Conservation (phyloP, 2,888 invertebrate genomes). For the Pedicia rivosa region DNA sequence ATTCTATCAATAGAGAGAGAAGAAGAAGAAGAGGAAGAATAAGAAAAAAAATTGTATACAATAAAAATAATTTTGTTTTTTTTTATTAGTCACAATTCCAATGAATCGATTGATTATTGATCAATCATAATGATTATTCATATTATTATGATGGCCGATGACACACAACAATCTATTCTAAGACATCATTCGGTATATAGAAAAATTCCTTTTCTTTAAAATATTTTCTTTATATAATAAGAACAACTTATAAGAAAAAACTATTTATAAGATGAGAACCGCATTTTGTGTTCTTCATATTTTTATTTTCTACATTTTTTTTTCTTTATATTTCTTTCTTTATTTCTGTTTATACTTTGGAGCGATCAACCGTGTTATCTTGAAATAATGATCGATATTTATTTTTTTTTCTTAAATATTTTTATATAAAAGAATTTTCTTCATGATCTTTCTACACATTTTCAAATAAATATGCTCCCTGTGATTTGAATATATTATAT, state of each 20-base stretch:
- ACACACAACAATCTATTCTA: slow-evolving; percentile 2
- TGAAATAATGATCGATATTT: slow-evolving; percentile 2
- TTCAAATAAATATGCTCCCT: slow-evolving; percentile 1
- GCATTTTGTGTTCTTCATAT: no score
- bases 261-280: no score
- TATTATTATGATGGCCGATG: slow-evolving; percentile 5
- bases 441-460: slow-evolving; percentile 1
- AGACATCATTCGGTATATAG: neutral
- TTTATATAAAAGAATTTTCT: slow-evolving; percentile 2
- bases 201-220: neutral
- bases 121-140: slow-evolving; percentile 8
- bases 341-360: slow-evolving; percentile 5
- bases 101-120: slow-evolving; percentile 8
- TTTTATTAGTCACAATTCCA: slow-evolving; percentile 3
- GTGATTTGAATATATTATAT: neutral
- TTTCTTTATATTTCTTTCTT: no score
- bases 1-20: no score
- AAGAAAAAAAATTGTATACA: no score
- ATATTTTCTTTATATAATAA: no score
- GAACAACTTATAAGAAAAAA: no score
- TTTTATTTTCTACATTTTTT: no score
- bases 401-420: neutral
- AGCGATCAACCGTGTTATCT: slow-evolving; percentile 5
- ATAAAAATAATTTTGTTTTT: no score
- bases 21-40: no score